phyloP scores from a whole-genome alignment of 2,113 vertebrate genomes.

The Cyanistes caeruleus region DNA sequence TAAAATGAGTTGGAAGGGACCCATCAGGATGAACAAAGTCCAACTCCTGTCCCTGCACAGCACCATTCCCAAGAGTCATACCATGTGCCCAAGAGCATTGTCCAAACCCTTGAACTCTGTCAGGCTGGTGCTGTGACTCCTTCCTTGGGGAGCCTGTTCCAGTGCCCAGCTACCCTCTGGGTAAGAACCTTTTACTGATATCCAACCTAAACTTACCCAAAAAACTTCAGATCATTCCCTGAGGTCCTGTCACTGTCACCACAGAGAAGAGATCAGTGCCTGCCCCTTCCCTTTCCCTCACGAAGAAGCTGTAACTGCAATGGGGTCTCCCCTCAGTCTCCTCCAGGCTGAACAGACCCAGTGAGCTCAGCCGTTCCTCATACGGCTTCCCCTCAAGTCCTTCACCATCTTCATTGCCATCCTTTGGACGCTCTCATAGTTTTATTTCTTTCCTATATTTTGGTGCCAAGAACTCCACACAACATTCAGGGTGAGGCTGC shows the following conservation, averaged over 20 bases:
- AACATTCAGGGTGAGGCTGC: not conserved
- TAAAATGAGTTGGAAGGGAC: not conserved
- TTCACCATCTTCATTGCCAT: not conserved
- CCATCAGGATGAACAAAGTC: not conserved
- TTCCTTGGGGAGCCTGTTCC: not conserved
- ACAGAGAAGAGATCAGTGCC: not conserved
- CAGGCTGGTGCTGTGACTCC: not conserved
- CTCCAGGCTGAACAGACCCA: not conserved
- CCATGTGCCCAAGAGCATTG: rapidly evolving
- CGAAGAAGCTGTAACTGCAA: rapidly evolving
- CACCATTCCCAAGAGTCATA: not conserved
- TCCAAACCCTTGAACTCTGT: not conserved
- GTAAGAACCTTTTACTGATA: not conserved
- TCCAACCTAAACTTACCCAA: not conserved
- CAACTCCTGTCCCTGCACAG: not conserved
- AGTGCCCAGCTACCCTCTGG: rapidly evolving
- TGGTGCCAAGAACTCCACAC: not conserved
- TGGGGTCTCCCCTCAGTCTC: not conserved
- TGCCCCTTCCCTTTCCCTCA: rapidly evolving
- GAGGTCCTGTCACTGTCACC: not conserved
- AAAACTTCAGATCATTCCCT: not conserved
- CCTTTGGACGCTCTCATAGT: not conserved
- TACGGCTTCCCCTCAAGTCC: rapidly evolving
- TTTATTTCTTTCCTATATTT: not conserved
- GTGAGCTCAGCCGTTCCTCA: rapidly evolving